These are phyloP conservation scores for Rutpela maculata DNA, from an alignment of 2,888 invertebrate genomes.

Conservation along the genomic window DNA sequence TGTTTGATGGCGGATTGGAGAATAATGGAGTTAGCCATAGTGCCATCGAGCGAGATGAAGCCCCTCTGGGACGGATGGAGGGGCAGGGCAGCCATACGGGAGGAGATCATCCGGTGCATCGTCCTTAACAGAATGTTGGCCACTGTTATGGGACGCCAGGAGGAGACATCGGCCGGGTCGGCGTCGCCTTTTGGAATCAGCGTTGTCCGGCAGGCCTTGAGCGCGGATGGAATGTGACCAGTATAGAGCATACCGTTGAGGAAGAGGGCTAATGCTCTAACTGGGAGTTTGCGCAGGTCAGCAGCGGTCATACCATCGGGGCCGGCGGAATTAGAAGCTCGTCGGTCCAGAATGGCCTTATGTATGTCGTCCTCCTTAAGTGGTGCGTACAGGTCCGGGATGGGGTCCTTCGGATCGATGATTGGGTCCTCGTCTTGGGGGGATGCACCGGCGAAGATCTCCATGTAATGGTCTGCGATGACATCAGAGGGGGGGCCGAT, in stretches of 20 bases:
- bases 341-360: neutral
- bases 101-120: slow-evolving; percentile 40
- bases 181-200: slow-evolving; percentile 48
- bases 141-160: slow-evolving; percentile 50
- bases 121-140: slow-evolving; percentile 37
- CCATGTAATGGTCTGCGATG: neutral
- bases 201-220: slow-evolving; percentile 39
- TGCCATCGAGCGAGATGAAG: slow-evolving; percentile 49
- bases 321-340: neutral
- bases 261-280: neutral
- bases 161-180: slow-evolving; percentile 12
- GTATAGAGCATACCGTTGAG: slow-evolving; percentile 9
- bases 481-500: neutral
- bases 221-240: slow-evolving; percentile 13
- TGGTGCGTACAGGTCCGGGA: neutral
- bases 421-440: neutral
- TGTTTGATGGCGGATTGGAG: slow-evolving; percentile 43
- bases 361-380: neutral
- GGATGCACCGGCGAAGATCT: neutral
- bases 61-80: slow-evolving; percentile 49
- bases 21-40: slow-evolving; percentile 46
- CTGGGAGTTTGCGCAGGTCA: neutral
- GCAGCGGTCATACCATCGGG: neutral
- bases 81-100: slow-evolving; percentile 26
- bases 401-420: neutral